These are phyloP conservation scores for Danionella cerebrum DNA, from an alignment of 2,113 vertebrate genomes.

Conservation along the genomic window DNA sequence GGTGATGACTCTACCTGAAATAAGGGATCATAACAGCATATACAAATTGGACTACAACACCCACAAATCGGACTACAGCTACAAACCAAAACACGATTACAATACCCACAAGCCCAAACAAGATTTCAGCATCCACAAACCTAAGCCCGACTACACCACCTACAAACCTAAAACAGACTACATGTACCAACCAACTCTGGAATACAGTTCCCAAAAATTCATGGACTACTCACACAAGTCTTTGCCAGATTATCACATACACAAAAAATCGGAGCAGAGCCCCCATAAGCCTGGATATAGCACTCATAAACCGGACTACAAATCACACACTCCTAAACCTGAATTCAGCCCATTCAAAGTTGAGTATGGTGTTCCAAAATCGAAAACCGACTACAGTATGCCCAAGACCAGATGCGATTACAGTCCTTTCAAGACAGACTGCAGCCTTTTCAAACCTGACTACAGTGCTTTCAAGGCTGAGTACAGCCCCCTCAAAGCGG, in stretches of 20 bases:
- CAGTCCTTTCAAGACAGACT: slow-evolving; percentile 58
- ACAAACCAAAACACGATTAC: slow-evolving; percentile 59
- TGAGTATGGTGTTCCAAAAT: slow-evolving; percentile 61
- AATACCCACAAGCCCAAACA: slow-evolving; percentile 61
- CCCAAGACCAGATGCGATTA: slow-evolving; percentile 60
- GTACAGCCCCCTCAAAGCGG: slow-evolving; percentile 60
- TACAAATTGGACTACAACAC: slow-evolving; percentile 77
- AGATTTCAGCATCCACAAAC: slow-evolving; percentile 63
- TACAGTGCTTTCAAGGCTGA: slow-evolving; percentile 61
- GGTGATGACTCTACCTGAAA: slow-evolving; percentile 76
- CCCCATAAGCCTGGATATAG: slow-evolving; percentile 61
- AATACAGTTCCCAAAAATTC: slow-evolving; percentile 59
- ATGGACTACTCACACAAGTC: slow-evolving; percentile 59
- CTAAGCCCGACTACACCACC: slow-evolving; percentile 59
- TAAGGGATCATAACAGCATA: slow-evolving; percentile 83
- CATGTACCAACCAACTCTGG: slow-evolving; percentile 58
- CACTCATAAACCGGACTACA: slow-evolving; percentile 63
- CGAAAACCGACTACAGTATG: slow-evolving; percentile 56
- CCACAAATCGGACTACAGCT: slow-evolving; percentile 64
- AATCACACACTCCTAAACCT: slow-evolving; percentile 50
- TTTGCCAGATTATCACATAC: slow-evolving; percentile 60
- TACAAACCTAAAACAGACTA: slow-evolving; percentile 59
- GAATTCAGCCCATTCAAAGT: slow-evolving; percentile 60
- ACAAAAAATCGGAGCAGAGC: slow-evolving; percentile 59
- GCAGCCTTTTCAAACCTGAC: slow-evolving; percentile 59